A percentile compares a stretch with the other conserved stretches of the same genome.
Evolutionary conservation across 2,797 vertebrate species (phyloP).

Genomic region (Rhinella marina): DNA sequence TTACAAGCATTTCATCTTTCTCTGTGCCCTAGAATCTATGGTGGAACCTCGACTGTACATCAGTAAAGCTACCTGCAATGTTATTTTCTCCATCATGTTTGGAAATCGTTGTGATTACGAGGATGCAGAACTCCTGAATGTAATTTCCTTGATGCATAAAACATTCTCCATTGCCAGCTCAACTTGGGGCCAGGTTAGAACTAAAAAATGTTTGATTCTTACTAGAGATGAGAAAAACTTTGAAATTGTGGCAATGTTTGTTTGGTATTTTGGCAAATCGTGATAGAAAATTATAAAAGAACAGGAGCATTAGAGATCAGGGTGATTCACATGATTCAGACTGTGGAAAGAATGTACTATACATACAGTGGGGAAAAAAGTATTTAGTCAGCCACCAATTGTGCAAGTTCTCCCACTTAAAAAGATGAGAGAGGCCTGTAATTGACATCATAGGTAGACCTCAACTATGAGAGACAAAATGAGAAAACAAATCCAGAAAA

Average conservation of each 20-base stretch:
- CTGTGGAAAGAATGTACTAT: too few relatives aligned
- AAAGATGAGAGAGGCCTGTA: too few relatives aligned
- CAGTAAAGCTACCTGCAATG: neutral
- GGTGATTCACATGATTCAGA: too few relatives aligned
- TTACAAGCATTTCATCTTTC: neutral
- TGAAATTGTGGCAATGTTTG: neutral
- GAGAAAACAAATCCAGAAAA: too few relatives aligned
- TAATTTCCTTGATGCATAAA: neutral
- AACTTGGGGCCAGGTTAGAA: slow-evolving; percentile 42
- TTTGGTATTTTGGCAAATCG: neutral
- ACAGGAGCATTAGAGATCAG: too few relatives aligned
- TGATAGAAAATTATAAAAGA: neutral
- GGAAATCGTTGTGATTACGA: slow-evolving; percentile 46
- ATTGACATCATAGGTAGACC: too few relatives aligned
- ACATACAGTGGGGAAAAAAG: too few relatives aligned
- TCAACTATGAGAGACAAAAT: too few relatives aligned
- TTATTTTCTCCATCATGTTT: slow-evolving; percentile 46
- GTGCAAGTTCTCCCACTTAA: too few relatives aligned
- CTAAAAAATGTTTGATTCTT: neutral
- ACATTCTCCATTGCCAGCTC: slow-evolving; percentile 4
- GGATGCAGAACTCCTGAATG: slow-evolving; percentile 8
- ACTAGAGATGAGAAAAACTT: neutral
- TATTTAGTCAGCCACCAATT: too few relatives aligned
- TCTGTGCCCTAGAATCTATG: slow-evolving; percentile 7
- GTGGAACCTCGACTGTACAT: slow-evolving; percentile 9